Base-by-base conservation (phyloP, 2,113 vertebrate species). In the Ranitomeya variabilis region DNA sequence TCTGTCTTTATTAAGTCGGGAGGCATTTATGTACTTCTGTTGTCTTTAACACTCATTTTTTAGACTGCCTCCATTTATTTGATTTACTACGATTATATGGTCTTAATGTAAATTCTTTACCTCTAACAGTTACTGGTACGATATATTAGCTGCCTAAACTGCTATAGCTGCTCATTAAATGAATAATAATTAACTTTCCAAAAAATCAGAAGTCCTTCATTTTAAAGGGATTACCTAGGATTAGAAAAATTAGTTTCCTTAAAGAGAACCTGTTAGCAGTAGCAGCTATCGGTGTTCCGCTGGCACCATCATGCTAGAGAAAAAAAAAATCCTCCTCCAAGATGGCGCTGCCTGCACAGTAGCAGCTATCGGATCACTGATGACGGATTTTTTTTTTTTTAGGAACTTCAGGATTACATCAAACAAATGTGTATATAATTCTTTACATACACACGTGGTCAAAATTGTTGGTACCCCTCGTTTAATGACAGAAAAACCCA, bases 11-110 rank as follows among this genome's bases (percentile, higher is more conserved):
- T 16, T 60, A 60, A 16, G 37, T 2, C 1, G 37, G 7, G 31
- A 45, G 31, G 37, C 31, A 74, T 74, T 37, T 23, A 55, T n/a
- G 52, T n/a, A 78, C 7, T 12, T 55, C 76, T 59, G 23, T 80
- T 31, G 15, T 37, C 54, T 16, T 8, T 18, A 5, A 81, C 23
- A 31, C 23, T 37, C 23, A 59, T 59, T 60, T 31, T 81, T 59
- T 37, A 60, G 82, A 71, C 82, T 69, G 64, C 45, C 51, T 84
- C 80, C 37, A 18, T 84, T 52, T 16, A 59, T 59, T 60, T 62
- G 1, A n/a, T 74, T 62, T 37, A 62, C n/a, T n/a, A 23, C 21
- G 13, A 82, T 37, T 37, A 66, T 52, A 21, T 83, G 51, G 45
- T 84, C 52, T 84, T 26, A 55, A 55, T 52, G 21, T 66, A 13